These are phyloP conservation scores for Nesogale talazaci DNA, from an alignment of 2,113 vertebrate genomes.

Conservation along the genomic window DNA sequence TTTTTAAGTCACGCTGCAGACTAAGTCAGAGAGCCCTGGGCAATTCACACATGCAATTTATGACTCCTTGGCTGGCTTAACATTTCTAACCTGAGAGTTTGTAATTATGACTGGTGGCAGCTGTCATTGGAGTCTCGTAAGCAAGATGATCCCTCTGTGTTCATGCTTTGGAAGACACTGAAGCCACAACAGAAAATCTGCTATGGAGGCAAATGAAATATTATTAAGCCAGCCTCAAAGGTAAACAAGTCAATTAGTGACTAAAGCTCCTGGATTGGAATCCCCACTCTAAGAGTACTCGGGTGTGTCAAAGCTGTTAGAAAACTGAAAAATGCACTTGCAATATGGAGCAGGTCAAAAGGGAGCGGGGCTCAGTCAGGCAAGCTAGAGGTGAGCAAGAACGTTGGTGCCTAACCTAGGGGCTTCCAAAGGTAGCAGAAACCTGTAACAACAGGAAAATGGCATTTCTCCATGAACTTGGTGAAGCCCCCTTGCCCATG, in stretches of 20 bases:
- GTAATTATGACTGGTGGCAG: constrained; percentile 60
- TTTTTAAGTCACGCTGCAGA: constrained; percentile 62
- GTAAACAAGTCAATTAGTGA: constrained; percentile 6
- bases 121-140: constrained; percentile 43
- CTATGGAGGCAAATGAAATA: constrained; percentile 39
- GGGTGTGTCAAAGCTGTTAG: constrained; percentile 3
- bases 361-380: accelerated
- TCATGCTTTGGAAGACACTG: not conserved
- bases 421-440: too few relatives aligned
- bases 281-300: not conserved
- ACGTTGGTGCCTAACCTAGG: too few relatives aligned
- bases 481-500: too few relatives aligned
- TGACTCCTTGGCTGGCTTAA: constrained; percentile 45
- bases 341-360: not conserved
- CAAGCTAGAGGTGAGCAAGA: not conserved
- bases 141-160: constrained; percentile 36
- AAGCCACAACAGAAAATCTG: constrained; percentile 33
- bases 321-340: not conserved
- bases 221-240: not conserved
- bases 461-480: too few relatives aligned
- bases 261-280: not conserved
- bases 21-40: not conserved
- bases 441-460: too few relatives aligned
- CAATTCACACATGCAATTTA: constrained; percentile 55
- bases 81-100: constrained; percentile 41